Evolutionary conservation across 2,888 invertebrate species (phyloP), one percentile per base, ranked within the genome.

Genomic region (Polydrusus cervinus): DNA sequence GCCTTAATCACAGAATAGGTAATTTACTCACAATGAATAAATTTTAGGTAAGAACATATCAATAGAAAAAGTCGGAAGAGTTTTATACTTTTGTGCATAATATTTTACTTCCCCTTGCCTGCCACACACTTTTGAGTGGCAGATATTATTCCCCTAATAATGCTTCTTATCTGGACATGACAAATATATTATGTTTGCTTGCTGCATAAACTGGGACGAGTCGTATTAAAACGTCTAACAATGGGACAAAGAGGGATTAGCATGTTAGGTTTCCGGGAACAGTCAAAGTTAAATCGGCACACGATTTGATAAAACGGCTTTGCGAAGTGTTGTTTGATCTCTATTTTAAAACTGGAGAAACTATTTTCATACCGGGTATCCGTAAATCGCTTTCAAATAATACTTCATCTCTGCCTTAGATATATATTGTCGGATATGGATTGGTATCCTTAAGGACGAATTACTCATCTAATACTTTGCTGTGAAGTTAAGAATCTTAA

Each of bases 141-240:
- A n/a, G n/a, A 6, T 25, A 53, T 53, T 25, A 53, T 53, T 25
- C 53, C 25, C 30, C 7, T n/a, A 53, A 25, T 53, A 53, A 53
- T 53, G 25, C 25, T 30, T 53, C 53, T 57, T 57, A 57, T 57
- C 57, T 38, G 38, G 57, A 57, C 38, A 38, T 38, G 34, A 57
- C 57, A 57, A 57, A 57, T 57, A 34, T 38, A n/a, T n/a, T n/a
- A 13, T 57, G 38, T 57, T 38, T 57, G 38, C n/a, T 8, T 13
- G 57, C 38, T 57, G 16, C 38, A 38, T 34, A 57, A 57, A 57
- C 57, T 57, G 57, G 57, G 57, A 57, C 38, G 10, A 57, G 9
- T 57, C 16, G 34, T 38, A 57, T 57, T 53, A 57, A 57, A 57
- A 38, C 14, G 38, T 57, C 38, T 57, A 16, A 57, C 57, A 38